A percentile compares a stretch with the other conserved stretches of the same genome.
Evolutionary conservation across 2,888 invertebrate genomes (phyloP).

Genomic region (Drosophila demipolita): DNA sequence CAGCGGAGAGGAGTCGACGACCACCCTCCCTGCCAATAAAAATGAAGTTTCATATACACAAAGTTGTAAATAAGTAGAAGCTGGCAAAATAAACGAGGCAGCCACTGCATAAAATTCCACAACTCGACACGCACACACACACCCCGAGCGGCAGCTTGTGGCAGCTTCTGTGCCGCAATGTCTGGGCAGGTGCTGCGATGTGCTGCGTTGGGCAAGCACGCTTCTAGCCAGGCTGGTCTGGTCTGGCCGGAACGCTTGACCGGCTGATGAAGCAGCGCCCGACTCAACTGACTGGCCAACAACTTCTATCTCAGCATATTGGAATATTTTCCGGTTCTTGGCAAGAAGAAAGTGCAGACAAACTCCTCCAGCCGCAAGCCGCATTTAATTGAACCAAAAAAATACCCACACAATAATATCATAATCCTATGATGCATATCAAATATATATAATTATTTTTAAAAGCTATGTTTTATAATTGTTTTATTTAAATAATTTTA

Average conservation of each 20-base stretch:
- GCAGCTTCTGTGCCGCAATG: constrained; percentile 74
- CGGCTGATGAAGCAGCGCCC: constrained; percentile 54
- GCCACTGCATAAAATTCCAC: constrained; percentile 76
- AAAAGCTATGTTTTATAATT: background rate
- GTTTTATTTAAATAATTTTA: constrained; percentile 33
- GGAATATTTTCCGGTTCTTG: constrained; percentile 53
- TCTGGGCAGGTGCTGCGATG: constrained; percentile 64
- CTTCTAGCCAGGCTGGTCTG: constrained; percentile 31
- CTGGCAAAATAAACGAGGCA: constrained; percentile 67
- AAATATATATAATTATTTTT: background rate
- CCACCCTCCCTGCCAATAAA: constrained; percentile 72
- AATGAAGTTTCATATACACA: constrained; percentile 59
- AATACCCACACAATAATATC: background rate
- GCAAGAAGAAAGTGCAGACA: constrained; percentile 52
- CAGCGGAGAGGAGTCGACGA: constrained; percentile 18
- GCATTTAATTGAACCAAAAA: background rate
- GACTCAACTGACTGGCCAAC: constrained; percentile 70
- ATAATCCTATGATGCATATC: background rate
- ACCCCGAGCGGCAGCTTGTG: constrained; percentile 27
- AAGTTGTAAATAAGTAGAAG: constrained; percentile 72
- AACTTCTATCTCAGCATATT: constrained; percentile 39
- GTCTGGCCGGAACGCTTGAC: constrained; percentile 64
- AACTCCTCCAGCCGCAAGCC: constrained; percentile 6
- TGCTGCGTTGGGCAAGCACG: constrained; percentile 46
- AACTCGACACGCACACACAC: constrained; percentile 68